These are phyloP conservation scores for Podarcis muralis DNA, from an alignment of 2,113 vertebrate genomes.

Conservation along the genomic window DNA sequence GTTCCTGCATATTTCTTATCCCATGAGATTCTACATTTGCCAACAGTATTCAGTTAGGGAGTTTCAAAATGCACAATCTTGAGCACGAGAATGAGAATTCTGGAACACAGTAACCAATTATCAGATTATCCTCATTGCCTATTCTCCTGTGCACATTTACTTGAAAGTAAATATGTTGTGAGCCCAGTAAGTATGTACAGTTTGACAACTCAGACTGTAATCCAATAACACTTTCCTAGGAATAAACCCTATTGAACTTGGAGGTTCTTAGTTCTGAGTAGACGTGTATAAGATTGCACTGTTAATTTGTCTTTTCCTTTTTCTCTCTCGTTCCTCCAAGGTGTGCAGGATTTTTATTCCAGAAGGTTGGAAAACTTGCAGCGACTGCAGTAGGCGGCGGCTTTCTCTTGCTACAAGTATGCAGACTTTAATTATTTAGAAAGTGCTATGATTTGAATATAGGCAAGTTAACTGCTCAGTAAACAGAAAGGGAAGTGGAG, in stretches of 20 bases:
- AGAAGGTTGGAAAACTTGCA: constrained; percentile 88
- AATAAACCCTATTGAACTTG: not conserved
- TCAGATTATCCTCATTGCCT: not conserved
- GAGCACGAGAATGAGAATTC: not conserved
- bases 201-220: too few species aligned
- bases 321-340: constrained; percentile 47
- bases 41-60: not conserved
- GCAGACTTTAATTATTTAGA: constrained; percentile 5
- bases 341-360: constrained; percentile 88
- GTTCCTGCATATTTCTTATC: not conserved
- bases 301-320: not conserved
- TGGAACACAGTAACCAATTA: not conserved
- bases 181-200: not conserved
- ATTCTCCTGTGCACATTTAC: not conserved
- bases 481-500: not conserved
- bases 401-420: constrained; percentile 86
- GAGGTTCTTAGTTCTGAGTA: not conserved
- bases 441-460: not conserved
- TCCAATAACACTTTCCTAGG: not conserved
- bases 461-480: not conserved
- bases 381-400: constrained; percentile 87
- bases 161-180: not conserved
- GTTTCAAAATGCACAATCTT: not conserved
- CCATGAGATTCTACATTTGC: not conserved
- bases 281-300: not conserved